Conservation (phyloP, 1,140 invertebrate species). For the Solenopsis invicta region DNA sequence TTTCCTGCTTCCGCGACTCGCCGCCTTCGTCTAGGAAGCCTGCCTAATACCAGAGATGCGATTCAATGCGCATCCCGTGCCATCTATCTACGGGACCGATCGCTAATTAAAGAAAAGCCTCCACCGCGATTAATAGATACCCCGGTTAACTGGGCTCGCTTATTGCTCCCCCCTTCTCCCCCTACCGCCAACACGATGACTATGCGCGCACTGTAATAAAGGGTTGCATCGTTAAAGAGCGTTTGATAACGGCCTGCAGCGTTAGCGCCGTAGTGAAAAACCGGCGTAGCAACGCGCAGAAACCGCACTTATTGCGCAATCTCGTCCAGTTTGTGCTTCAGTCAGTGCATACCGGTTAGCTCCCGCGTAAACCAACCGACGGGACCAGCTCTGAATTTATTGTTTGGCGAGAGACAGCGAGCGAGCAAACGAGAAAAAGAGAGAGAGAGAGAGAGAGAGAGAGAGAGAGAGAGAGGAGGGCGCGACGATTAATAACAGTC, state of each 20-base stretch:
- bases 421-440: too few relatives aligned
- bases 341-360: constrained; percentile 21
- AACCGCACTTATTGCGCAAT: constrained; percentile 55
- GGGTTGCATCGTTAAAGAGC: constrained; percentile 63
- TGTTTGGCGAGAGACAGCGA: constrained; percentile 35
- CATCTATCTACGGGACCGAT: constrained; percentile 59
- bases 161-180: constrained; percentile 11
- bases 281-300: background rate
- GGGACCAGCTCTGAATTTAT: constrained; percentile 41
- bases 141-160: constrained; percentile 33
- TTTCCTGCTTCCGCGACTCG: constrained; percentile 25
- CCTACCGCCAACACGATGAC: constrained; percentile 15
- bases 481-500: constrained; percentile 73
- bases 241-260: constrained; percentile 38
- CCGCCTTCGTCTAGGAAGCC: constrained; percentile 13
- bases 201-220: constrained; percentile 54
- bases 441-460: background rate
- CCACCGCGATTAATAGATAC: constrained; percentile 72
- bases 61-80: constrained; percentile 61
- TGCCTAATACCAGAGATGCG: constrained; percentile 37
- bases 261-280: constrained; percentile 16
- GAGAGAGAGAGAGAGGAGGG: background rate
- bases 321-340: constrained; percentile 10
- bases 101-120: constrained; percentile 71
- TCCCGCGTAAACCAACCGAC: constrained; percentile 28